phyloP scores from a whole-genome alignment of 2,113 vertebrate genomes.

The Xenus cinereus region DNA sequence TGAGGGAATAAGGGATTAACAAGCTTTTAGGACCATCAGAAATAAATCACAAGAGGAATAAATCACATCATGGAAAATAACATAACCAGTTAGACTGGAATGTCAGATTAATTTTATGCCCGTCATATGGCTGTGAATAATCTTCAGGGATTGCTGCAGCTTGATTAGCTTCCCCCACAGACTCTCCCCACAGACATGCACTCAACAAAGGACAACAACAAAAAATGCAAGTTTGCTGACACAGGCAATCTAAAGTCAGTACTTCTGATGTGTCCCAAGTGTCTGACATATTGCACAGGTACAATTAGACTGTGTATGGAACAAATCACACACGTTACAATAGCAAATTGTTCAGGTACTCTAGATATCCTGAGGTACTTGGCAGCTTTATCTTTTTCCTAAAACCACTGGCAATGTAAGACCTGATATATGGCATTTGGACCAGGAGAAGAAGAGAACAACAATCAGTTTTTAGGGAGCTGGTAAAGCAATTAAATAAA shows the following conservation, averaged over 20 bases:
- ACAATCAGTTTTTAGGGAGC: not conserved
- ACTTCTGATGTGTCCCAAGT: not conserved
- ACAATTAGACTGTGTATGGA: not conserved
- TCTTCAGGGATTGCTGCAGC: not conserved
- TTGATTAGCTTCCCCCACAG: not conserved
- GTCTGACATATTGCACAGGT: not conserved
- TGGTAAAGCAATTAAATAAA: not conserved
- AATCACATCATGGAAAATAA: not conserved
- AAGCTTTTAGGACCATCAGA: not conserved
- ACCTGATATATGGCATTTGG: not conserved
- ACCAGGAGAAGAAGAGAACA: not conserved
- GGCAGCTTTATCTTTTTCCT: not conserved
- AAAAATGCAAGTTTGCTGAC: conserved; percentile 26
- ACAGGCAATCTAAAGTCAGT: not conserved
- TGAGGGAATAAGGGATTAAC: not conserved
- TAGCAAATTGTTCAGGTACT: not conserved
- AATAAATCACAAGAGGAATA: not conserved
- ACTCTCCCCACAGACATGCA: not conserved
- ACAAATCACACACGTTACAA: not conserved
- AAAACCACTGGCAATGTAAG: not conserved
- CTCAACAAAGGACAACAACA: conserved; percentile 4
- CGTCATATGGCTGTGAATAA: not conserved
- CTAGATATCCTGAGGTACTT: not conserved
- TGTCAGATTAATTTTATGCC: not conserved
- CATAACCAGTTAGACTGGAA: not conserved